Conservation (phyloP, 2,888 invertebrate genomes). For the Archaeoteleia sp. region DNA sequence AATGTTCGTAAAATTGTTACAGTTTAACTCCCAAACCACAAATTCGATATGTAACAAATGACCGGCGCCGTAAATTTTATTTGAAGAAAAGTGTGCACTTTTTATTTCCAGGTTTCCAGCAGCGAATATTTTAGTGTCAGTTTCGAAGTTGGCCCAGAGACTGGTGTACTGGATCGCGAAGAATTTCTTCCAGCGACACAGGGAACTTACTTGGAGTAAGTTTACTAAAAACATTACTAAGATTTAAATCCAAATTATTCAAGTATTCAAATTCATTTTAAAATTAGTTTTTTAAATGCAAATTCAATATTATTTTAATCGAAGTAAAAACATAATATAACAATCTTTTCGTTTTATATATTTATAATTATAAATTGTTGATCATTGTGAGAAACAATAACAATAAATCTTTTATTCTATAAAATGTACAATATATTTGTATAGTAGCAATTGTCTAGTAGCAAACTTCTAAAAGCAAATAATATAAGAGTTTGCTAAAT, state of each 20-base stretch:
- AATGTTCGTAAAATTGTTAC: no score
- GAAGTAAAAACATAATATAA: no score
- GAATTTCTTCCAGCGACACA: constrained; percentile 82
- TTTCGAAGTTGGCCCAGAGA: constrained; percentile 79
- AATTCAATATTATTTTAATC: no score
- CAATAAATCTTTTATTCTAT: no score
- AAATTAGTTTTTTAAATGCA: no score
- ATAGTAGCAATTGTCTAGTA: not conserved
- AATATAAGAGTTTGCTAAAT: not conserved
- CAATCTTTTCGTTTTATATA: no score
- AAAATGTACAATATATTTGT: not conserved
- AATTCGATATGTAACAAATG: no score
- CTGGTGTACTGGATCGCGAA: constrained; percentile 77
- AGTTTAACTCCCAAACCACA: no score
- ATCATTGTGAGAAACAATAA: no score
- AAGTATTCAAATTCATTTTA: no score
- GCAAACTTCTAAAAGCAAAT: not conserved
- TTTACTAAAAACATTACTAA: constrained; percentile 55
- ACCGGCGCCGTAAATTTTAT: not conserved
- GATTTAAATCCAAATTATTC: not conserved
- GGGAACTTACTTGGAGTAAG: constrained; percentile 82
- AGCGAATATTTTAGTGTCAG: constrained; percentile 84
- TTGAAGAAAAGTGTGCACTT: constrained; percentile 6
- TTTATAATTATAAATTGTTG: no score
- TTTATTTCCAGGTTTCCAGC: constrained; percentile 80